Percentiles rank a stretch among this genome's conserved stretches.
Evolutionary conservation across 2,888 invertebrate species (phyloP).

Genomic region (Smittia aterrima): DNA sequence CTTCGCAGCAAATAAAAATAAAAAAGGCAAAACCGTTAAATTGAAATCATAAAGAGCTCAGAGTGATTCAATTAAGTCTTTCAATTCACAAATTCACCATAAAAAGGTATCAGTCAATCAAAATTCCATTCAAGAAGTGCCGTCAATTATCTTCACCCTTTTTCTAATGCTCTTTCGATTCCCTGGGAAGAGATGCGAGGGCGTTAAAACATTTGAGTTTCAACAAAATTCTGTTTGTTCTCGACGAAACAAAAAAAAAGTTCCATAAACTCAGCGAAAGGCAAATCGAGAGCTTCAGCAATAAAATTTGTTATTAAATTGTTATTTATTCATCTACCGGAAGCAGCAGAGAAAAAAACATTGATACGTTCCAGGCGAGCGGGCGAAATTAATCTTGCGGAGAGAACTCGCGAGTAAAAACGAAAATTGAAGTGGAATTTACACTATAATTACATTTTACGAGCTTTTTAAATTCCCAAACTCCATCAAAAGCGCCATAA

Average conservation of each 20-base stretch:
- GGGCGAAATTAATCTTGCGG: slow-evolving; percentile 32
- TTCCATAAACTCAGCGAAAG: not conserved
- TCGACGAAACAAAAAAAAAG: no score
- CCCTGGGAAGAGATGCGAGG: not conserved
- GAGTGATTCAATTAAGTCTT: slow-evolving; percentile 13
- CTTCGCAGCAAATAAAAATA: not conserved
- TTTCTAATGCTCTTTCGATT: not conserved
- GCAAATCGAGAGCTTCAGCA: slow-evolving; percentile 7
- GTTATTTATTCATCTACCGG: slow-evolving; percentile 38
- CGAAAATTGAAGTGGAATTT: slow-evolving; percentile 40
- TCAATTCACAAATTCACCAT: not conserved
- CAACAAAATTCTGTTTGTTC: not conserved
- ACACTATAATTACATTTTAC: slow-evolving; percentile 42
- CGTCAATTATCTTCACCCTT: slow-evolving; percentile 22
- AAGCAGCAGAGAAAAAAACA: slow-evolving; percentile 9
- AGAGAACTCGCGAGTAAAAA: slow-evolving; percentile 15
- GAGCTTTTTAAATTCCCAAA: slow-evolving; percentile 39
- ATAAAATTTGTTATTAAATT: slow-evolving; percentile 40
- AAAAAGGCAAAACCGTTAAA: not conserved
- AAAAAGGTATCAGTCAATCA: slow-evolving; percentile 33
- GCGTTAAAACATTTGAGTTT: not conserved
- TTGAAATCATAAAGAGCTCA: not conserved
- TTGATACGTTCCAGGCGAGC: not conserved
- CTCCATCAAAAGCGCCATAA: slow-evolving; percentile 40
- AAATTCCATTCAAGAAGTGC: slow-evolving; percentile 36